A percentile compares a stretch with the other conserved stretches of the same genome.
Conservation (phyloP, 2,797 vertebrate genomes). For the Crenuchus spilurus region DNA sequence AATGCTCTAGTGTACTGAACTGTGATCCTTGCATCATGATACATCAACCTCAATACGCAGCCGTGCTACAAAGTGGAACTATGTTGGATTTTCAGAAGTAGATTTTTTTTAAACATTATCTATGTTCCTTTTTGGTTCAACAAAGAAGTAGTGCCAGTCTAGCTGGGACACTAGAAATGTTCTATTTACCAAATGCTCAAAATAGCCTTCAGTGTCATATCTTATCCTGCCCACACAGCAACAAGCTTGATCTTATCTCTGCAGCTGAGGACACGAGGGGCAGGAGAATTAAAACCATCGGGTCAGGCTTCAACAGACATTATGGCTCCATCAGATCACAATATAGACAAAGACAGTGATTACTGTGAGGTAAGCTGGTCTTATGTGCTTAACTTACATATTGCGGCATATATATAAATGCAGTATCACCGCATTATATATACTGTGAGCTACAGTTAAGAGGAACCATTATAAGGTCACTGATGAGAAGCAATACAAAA, state of each 20-base stretch:
- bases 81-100: background rate
- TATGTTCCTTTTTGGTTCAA: background rate
- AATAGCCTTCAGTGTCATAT: conserved; percentile 43
- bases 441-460: background rate
- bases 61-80: background rate
- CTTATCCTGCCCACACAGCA: conserved; percentile 45
- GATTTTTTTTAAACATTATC: no score
- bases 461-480: conserved; percentile 8
- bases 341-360: background rate
- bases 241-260: conserved; percentile 32
- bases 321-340: background rate
- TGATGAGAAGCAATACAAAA: conserved; percentile 21
- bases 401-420: background rate
- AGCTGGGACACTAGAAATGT: conserved; percentile 36
- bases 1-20: no score
- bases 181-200: conserved; percentile 47
- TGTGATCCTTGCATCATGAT: no score
- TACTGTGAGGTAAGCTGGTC: background rate
- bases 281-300: background rate
- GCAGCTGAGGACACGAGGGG: conserved; percentile 16
- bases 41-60: background rate
- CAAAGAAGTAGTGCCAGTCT: conserved; percentile 14
- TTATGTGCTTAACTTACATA: background rate
- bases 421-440: background rate
- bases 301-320: background rate